phyloP scores from a whole-genome alignment of 2,888 invertebrate species.

The Stenurella melanura region DNA sequence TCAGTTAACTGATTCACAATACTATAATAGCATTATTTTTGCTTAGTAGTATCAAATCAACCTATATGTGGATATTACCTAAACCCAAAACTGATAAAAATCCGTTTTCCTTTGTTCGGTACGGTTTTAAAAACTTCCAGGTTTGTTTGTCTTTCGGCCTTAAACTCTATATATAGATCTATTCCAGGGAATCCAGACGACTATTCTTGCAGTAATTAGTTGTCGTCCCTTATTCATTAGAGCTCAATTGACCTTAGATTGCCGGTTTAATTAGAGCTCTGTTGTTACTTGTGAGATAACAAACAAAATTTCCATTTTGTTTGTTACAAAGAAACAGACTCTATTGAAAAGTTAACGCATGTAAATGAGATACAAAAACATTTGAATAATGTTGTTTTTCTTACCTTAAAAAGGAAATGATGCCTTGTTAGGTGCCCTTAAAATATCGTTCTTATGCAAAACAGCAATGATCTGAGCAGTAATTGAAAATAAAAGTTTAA shows the following conservation, averaged over 20 bases:
- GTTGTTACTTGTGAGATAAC: conserved; percentile 53
- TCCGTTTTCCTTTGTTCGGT: background rate
- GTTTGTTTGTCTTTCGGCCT: background rate
- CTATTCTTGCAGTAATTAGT: conserved; percentile 30
- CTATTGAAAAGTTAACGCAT: conserved; percentile 39
- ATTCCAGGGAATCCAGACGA: conserved; percentile 1
- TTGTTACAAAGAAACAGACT: conserved; percentile 44
- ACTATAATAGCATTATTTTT: too few relatives aligned
- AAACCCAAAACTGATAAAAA: too few relatives aligned
- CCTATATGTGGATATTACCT: too few relatives aligned
- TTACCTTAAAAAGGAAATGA: conserved; percentile 30
- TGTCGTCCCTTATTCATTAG: conserved; percentile 47
- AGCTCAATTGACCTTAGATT: conserved; percentile 53
- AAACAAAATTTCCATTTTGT: conserved; percentile 59
- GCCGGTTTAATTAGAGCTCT: conserved; percentile 56
- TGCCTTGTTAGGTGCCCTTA: conserved; percentile 18
- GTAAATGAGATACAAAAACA: conserved; percentile 46
- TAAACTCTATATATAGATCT: conserved; percentile 2
- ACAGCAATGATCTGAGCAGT: background rate
- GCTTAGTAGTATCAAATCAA: too few relatives aligned
- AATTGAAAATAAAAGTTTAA: background rate
- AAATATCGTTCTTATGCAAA: conserved; percentile 3
- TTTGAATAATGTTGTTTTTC: conserved; percentile 39
- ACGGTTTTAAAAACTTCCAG: background rate
- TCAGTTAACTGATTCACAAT: too few relatives aligned